Evolutionary conservation across 1,140 invertebrate genomes (phyloP).

Genomic region (Frieseomelitta varia): DNA sequence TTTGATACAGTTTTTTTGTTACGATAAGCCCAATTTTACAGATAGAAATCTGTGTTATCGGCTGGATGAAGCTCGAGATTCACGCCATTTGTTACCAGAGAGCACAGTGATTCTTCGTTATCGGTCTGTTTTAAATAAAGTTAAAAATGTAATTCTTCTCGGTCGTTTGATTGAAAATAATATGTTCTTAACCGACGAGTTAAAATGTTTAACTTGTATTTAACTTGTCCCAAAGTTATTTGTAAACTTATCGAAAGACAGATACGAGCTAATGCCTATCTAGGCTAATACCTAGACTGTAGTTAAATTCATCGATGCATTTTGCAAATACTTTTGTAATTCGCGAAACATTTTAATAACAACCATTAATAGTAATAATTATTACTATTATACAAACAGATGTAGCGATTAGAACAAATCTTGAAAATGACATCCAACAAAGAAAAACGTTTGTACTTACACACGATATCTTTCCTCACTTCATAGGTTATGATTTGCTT

Average conservation of each 20-base stretch:
- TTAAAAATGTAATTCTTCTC: background rate
- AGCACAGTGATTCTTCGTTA: constrained; percentile 41
- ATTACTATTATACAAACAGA: no score
- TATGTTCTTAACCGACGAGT: background rate
- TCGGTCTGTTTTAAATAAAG: background rate
- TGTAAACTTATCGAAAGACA: no score
- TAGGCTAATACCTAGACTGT: background rate
- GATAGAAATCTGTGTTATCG: constrained; percentile 51
- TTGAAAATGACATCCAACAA: background rate
- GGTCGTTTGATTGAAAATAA: background rate
- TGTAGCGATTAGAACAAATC: background rate
- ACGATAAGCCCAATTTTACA: background rate
- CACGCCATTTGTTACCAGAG: constrained; percentile 34
- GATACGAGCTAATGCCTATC: background rate
- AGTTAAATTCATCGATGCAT: background rate
- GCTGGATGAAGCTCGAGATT: constrained; percentile 31
- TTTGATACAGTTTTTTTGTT: background rate
- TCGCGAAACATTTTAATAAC: background rate
- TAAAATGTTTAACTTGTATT: background rate
- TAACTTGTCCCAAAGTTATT: background rate
- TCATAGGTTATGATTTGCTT: background rate
- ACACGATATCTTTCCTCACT: background rate
- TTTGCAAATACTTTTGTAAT: no score
- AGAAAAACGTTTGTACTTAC: background rate
- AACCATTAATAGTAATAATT: background rate